Evolutionary conservation across 2,113 vertebrate species (phyloP).

Genomic region (Puffinus mauretanicus): DNA sequence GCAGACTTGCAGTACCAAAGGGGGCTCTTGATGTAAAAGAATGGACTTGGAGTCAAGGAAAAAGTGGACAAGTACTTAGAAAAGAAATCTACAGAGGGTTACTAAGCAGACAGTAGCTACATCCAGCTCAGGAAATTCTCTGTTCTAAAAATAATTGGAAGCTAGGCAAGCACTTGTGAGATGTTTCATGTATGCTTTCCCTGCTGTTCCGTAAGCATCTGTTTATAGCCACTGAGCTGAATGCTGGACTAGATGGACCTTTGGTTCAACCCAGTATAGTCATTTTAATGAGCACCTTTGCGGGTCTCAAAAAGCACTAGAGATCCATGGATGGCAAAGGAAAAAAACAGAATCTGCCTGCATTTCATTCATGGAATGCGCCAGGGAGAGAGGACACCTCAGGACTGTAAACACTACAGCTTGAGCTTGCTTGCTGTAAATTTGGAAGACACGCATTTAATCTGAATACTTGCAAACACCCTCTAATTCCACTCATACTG

Average conservation of each 20-base stretch:
- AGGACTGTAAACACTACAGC: neutral
- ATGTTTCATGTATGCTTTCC: neutral
- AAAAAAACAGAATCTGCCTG: neutral
- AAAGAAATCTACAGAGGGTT: neutral
- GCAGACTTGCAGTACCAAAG: neutral
- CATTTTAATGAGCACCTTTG: neutral
- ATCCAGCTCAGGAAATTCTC: constrained; percentile 43
- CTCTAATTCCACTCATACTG: neutral
- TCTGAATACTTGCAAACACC: neutral
- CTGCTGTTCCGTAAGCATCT: neutral
- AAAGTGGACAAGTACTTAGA: neutral
- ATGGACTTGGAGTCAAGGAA: neutral
- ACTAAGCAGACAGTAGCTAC: neutral
- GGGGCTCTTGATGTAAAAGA: neutral
- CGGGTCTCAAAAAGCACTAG: neutral
- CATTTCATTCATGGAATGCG: neutral
- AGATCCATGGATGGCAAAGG: neutral
- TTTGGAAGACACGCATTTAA: neutral
- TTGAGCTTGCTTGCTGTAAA: neutral
- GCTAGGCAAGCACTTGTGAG: neutral
- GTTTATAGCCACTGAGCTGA: neutral
- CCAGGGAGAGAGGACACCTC: neutral
- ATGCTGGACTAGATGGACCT: neutral
- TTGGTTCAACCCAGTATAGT: neutral
- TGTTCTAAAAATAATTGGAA: constrained; percentile 40